Evolutionary conservation across 1,140 invertebrate genomes (phyloP), one percentile per base, ranked within the genome.

Genomic region (Triops longicaudatus): DNA sequence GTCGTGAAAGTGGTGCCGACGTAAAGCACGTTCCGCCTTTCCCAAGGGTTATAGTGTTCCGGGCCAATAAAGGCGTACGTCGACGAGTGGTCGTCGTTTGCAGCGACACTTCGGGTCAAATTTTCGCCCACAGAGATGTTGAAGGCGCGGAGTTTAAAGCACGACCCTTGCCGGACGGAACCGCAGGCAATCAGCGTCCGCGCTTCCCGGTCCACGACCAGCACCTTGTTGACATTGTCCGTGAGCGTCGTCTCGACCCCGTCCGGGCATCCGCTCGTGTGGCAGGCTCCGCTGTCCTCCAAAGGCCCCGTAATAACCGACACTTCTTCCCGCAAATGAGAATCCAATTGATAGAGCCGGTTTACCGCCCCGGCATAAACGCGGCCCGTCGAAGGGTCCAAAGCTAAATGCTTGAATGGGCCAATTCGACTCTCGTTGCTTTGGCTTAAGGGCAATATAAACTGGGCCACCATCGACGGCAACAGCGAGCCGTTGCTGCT

Each of bases 21-120:
- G 85, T 98, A 98, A 0, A 98, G 85, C 26, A 97, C 92, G 83
- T 94, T 92, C 1, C 89, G 89, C 37, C 87, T 85, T 73, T 89
- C 88, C 90, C 90, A 93, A 0, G 88, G 86, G 80, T 89, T 89
- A 81, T 95, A 95, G 73, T 91, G 89, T 79, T 95, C 91, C 0
- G 96, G 96, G 0, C 96, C 96, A 74, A 98, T 94, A 82, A 97
- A 98, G 1, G 95, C 96, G 81, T 92, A 96, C 0, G 95, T 97
- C 0, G 95, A 96, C 0, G 95, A 93, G 78, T 88, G 88, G 78
- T 93, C 92, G 84, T 97, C 95, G 82, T 97, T 98, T 1, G 95
- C 94, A 0, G 94, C 95, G 12, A 98, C 90, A 77, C 92, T 91
- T 42, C 88, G 87, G 0, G 91, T 89, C 75, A 94, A 87, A 80